A percentile compares a stretch with the other conserved stretches of the same genome.
phyloP scores from a whole-genome alignment of 2,888 invertebrate genomes.

The Caenorhabditis wallacei region DNA sequence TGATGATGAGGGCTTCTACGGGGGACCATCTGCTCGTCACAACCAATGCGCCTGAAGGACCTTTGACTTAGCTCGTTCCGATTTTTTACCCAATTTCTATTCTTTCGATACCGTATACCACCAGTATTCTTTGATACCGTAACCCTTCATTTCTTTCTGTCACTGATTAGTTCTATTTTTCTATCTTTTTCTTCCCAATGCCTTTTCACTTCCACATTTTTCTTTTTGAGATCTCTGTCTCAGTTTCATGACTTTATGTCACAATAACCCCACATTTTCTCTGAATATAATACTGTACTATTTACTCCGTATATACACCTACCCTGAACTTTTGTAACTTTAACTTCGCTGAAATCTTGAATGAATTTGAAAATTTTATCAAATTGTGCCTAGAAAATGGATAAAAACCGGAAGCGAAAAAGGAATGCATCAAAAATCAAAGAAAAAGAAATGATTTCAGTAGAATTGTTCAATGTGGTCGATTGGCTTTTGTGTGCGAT shows the following conservation, averaged over 20 bases:
- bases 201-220: conserved; percentile 7
- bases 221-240: conserved; percentile 9
- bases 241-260: conserved; percentile 17
- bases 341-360: too few relatives aligned
- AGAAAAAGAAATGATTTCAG: conserved; percentile 1
- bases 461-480: conserved; percentile 64
- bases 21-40: conserved; percentile 26
- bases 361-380: not conserved
- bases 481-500: conserved; percentile 86
- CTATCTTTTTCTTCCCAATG: not conserved
- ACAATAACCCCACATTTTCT: not conserved
- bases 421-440: conserved; percentile 9
- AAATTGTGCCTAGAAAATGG: conserved; percentile 32
- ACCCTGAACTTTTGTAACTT: too few relatives aligned
- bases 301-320: too few relatives aligned
- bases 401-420: not conserved
- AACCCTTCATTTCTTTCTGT: too few relatives aligned
- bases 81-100: too few relatives aligned
- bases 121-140: too few relatives aligned
- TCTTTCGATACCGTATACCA: too few relatives aligned
- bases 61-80: not conserved
- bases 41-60: not conserved
- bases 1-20: conserved; percentile 48
- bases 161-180: too few relatives aligned
- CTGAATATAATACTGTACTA: not conserved